Evolutionary conservation across 2,113 vertebrate species (phyloP).

Genomic region (Osmerus mordax): DNA sequence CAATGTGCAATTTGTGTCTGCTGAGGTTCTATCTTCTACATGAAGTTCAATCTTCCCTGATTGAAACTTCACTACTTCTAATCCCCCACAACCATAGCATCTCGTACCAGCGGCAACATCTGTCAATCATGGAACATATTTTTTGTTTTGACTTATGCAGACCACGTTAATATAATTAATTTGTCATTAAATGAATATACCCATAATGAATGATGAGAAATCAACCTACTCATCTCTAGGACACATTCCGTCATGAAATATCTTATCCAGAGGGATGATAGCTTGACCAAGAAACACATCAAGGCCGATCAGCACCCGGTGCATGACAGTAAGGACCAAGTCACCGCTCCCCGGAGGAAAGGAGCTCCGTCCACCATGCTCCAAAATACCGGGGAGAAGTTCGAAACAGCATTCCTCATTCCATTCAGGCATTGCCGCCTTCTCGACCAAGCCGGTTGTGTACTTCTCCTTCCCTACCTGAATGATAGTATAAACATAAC

Average conservation of each 20-base stretch:
- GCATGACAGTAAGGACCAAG: constrained; percentile 89
- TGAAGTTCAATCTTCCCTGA: too few relatives aligned
- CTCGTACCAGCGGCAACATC: too few relatives aligned
- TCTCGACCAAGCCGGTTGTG: constrained; percentile 90
- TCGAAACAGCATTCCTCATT: constrained; percentile 88
- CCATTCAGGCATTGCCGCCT: constrained; percentile 84
- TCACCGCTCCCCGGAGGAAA: constrained; percentile 70
- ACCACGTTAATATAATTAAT: background rate
- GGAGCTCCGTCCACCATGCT: constrained; percentile 61
- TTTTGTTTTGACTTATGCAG: background rate
- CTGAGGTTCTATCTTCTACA: too few relatives aligned
- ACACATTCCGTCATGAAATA: constrained; percentile 76
- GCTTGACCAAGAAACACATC: constrained; percentile 92
- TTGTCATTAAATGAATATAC: too few relatives aligned
- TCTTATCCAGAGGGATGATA: constrained; percentile 76
- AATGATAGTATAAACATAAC: constrained; percentile 89
- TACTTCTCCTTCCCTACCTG: constrained; percentile 92
- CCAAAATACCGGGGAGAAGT: constrained; percentile 83
- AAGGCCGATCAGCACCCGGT: constrained; percentile 87
- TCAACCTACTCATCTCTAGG: constrained; percentile 86
- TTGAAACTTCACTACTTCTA: too few relatives aligned
- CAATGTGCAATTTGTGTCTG: too few relatives aligned
- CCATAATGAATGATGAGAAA: background rate
- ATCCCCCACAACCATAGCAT: too few relatives aligned
- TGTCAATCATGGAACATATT: background rate